These are phyloP conservation scores for Paramuricea clavata DNA, from an alignment of 92 coral and sea anemone genomes.

Conservation along the genomic window DNA sequence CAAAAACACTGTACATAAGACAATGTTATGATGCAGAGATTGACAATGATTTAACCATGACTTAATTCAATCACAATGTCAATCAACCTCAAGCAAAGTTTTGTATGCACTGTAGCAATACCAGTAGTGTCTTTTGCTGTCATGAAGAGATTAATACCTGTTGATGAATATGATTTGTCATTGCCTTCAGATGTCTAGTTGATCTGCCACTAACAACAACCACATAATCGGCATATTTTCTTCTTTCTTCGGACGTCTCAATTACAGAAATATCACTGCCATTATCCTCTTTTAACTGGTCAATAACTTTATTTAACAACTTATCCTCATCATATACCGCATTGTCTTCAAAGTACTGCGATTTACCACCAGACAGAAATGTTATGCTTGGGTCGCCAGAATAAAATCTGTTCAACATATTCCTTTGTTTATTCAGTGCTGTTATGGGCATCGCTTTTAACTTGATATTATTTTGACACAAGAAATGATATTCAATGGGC, in stretches of 20 bases:
- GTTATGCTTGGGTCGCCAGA: conserved; percentile 22
- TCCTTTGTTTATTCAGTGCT: background rate
- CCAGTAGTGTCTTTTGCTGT: background rate
- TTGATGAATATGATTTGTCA: conserved; percentile 90
- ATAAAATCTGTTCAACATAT: background rate
- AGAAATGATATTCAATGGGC: background rate
- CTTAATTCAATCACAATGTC: too few species aligned
- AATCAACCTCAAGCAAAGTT: too few species aligned
- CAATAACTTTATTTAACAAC: conserved; percentile 10
- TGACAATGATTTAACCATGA: too few species aligned
- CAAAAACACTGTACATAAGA: too few species aligned
- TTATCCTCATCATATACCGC: background rate
- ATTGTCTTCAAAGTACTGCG: background rate
- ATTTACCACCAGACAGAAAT: conserved; percentile 10
- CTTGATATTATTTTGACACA: background rate
- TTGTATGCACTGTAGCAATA: too few species aligned
- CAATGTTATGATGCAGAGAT: too few species aligned
- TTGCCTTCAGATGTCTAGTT: conserved; percentile 87
- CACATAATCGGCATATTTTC: conserved; percentile 91
- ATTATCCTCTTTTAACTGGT: conserved; percentile 71
- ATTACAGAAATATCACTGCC: conserved; percentile 90
- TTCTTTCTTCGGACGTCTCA: conserved; percentile 79
- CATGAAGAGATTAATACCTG: conserved; percentile 64
- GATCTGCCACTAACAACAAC: conserved; percentile 93
- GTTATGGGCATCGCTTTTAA: background rate